Conservation (phyloP, 2,113 vertebrate species). For the Aix galericulata region DNA sequence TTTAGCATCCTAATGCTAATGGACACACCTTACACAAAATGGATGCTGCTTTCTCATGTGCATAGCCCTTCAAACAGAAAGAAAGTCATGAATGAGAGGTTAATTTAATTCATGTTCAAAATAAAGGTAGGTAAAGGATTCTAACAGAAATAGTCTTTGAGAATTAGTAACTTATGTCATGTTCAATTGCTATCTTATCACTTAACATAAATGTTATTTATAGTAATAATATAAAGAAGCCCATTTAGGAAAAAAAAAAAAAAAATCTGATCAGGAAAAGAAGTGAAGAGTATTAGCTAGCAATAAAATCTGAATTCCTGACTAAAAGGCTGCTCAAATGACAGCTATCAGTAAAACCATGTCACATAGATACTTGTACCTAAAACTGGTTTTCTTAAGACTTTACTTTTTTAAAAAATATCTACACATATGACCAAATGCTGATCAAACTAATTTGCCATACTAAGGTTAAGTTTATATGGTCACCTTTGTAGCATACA, state of each 20-base stretch:
- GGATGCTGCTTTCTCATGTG: neutral
- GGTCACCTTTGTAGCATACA: neutral
- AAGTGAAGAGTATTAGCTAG: neutral
- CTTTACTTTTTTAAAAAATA: neutral
- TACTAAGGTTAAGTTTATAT: neutral
- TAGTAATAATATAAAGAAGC: neutral
- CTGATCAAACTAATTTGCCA: neutral
- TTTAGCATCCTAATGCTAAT: neutral
- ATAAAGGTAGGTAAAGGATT: neutral
- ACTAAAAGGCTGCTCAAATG: neutral
- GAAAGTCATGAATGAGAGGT: neutral
- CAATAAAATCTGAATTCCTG: neutral
- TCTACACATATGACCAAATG: accelerated
- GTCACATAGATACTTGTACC: neutral
- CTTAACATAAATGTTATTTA: neutral
- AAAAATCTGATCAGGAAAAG: neutral
- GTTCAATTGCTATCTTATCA: neutral
- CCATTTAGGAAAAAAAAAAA: neutral
- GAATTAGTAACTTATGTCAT: neutral
- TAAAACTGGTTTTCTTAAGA: neutral
- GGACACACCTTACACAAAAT: neutral
- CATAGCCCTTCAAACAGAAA: neutral
- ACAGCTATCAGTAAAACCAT: neutral
- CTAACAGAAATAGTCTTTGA: neutral
- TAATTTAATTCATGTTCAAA: accelerated